These are phyloP conservation scores for Mya arenaria DNA, from an alignment of 1,140 invertebrate species.

Conservation along the genomic window DNA sequence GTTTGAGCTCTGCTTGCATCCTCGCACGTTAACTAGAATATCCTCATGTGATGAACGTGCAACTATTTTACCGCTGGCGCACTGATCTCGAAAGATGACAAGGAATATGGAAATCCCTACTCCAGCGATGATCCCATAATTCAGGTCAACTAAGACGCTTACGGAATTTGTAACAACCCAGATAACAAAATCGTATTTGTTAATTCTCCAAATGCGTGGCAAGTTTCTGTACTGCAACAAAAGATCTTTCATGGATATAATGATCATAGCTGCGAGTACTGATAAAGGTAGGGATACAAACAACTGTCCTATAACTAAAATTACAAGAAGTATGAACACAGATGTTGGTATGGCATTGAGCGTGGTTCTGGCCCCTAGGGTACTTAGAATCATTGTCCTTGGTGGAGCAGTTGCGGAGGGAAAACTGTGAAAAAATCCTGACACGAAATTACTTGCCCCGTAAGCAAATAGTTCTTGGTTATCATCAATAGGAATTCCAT, in stretches of 20 bases:
- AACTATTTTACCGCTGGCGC: conserved; percentile 41
- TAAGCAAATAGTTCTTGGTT: conserved; percentile 83
- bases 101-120: conserved; percentile 67
- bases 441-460: conserved; percentile 79
- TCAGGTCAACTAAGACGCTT: conserved; percentile 69
- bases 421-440: conserved; percentile 83
- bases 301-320: conserved; percentile 80
- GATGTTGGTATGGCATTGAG: conserved; percentile 77
- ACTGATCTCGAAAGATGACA: conserved; percentile 66
- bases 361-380: conserved; percentile 64
- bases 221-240: conserved; percentile 87
- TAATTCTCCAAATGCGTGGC: conserved; percentile 69
- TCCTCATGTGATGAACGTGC: conserved; percentile 56
- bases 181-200: conserved; percentile 74
- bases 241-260: conserved; percentile 75
- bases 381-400: conserved; percentile 85
- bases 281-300: conserved; percentile 79
- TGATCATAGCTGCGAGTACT: conserved; percentile 76
- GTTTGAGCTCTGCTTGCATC: conserved; percentile 83
- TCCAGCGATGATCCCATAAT: conserved; percentile 69
- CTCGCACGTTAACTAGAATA: conserved; percentile 79
- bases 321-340: conserved; percentile 80
- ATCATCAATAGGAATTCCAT: conserved; percentile 78
- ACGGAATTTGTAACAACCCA: conserved; percentile 70
- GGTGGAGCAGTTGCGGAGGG: conserved; percentile 89